Evolutionary conservation across 30 jellyfish, hydroid and myxozoan species (phyloP), one percentile per base, ranked within the genome.

Genomic region (Aurelia aurita): DNA sequence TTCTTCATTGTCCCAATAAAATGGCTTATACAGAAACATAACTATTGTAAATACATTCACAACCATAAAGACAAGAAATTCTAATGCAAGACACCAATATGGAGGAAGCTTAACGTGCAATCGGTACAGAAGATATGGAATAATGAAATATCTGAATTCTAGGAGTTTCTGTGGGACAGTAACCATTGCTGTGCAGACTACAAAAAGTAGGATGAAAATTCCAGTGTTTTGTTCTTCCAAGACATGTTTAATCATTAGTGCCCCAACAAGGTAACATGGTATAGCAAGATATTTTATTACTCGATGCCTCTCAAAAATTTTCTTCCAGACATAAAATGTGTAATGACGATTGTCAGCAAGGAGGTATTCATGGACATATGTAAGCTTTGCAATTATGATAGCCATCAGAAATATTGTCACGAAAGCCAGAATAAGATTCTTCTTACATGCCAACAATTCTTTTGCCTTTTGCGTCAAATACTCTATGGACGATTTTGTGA

Each of bases 321-420:
- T 88, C 73, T 70, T 83, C 99, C 99, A 94, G 25, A 94, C 61
- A 68, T 94, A 94, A 55, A 94, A 94, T 14, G 97, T 84, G 82
- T 82, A 94, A 58, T 94, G 99, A 2, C 99, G 96, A 57, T 94
- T 94, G 66, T 94, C 99, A 59, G 97, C 92, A 16, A 94, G 79
- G 43, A 94, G 95, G 86, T 94, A 94, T 23, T 51, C 79, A 72
- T 94, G 99, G 19, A 60, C 97, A 74, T 82, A 84, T 11, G 99
- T 88, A 58, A 88, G 75, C 58, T 79, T 43, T 13, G 84, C 27
- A 59, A 87, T 61, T 15, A 63, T 72, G 3, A 72, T 60, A 28
- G 51, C 76, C 44, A 59, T 32, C 27, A 79, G 21, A 12, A 68
- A 29, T 35, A 70, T 20, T 35, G 22, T 14, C 19, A 54, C 1